Evolutionary conservation across 2,888 invertebrate species (phyloP), one percentile per base, ranked within the genome.

Genomic region (Coronaproctus castanopsis): DNA sequence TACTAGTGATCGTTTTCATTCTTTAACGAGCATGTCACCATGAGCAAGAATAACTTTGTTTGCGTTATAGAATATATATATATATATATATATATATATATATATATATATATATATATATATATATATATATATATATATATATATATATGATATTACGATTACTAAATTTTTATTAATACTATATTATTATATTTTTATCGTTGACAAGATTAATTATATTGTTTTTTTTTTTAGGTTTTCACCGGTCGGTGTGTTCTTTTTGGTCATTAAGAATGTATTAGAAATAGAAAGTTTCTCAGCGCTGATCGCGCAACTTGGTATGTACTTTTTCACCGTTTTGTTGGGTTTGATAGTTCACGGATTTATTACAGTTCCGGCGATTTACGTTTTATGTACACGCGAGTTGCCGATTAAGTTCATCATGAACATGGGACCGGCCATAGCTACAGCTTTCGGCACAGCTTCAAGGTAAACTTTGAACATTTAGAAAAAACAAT

Each of bases 391-490:
- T 66, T 67, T 90, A 64, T 80, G 83, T 51, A 86, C 87, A 0
- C 80, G 87, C 67, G 83, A 81, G 64, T 77, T 92, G 63, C 96
- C 96, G 0, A 85, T 88, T 71, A 76, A 78, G 61, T 86, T 83
- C 67, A 80, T 90, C 60, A 82, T 80, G 18, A 85, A 85, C 69
- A 83, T 92, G 78, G 84, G 87, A 63, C 90, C 91, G 68, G 93
- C 95, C 21, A 76, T 93, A 73, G 87, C 90, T 2, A 96, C 95
- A 1, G 95, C 95, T 53, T 96, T 96, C 71, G 95, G 93, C 66
- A 96, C 96, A 24, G 90, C 93, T 24, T 95, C 93, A 49, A 87
- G 87, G 82, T 79, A 71, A 60, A 52, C n/a, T n/a, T n/a, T n/a
- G n/a, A n/a, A n/a, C n/a, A n/a, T n/a, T n/a, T n/a, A 20, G 1